A percentile compares a stretch with the other conserved stretches of the same genome.
Evolutionary conservation across 2,113 vertebrate genomes (phyloP).

Genomic region (Nyctereutes procyonoides): DNA sequence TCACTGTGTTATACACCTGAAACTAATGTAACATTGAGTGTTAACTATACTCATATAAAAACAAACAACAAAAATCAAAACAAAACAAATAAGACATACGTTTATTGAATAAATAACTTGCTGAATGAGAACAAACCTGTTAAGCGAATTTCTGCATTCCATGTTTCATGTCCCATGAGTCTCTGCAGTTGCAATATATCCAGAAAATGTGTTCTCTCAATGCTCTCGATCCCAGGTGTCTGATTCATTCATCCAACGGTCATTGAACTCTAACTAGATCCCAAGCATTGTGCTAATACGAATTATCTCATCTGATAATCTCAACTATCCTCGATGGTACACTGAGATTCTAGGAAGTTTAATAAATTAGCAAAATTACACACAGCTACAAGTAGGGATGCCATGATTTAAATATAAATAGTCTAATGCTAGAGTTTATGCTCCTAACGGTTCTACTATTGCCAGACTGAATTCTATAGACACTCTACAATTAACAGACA

Average conservation of each 20-base stretch:
- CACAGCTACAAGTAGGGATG: background rate
- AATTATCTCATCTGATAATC: background rate
- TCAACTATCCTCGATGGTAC: background rate
- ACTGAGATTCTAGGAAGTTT: background rate
- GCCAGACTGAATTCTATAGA: background rate
- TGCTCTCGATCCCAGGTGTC: background rate
- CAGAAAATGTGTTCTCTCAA: background rate
- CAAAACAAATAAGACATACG: background rate
- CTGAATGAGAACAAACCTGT: background rate
- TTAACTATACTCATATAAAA: background rate
- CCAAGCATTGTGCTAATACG: background rate
- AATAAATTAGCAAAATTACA: background rate
- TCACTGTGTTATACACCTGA: background rate
- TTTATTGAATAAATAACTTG: background rate
- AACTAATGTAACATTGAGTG: background rate
- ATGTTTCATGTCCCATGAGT: background rate
- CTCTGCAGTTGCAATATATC: background rate
- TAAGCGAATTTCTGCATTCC: background rate
- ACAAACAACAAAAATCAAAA: background rate
- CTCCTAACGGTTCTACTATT: background rate
- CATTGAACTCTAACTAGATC: background rate
- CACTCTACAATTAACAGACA: background rate
- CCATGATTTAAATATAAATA: background rate
- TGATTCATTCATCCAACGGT: background rate
- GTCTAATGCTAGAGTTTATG: background rate